Evolutionary conservation across 2,113 vertebrate species (phyloP), one percentile per base, ranked within the genome.

Genomic region (Lagopus muta): DNA sequence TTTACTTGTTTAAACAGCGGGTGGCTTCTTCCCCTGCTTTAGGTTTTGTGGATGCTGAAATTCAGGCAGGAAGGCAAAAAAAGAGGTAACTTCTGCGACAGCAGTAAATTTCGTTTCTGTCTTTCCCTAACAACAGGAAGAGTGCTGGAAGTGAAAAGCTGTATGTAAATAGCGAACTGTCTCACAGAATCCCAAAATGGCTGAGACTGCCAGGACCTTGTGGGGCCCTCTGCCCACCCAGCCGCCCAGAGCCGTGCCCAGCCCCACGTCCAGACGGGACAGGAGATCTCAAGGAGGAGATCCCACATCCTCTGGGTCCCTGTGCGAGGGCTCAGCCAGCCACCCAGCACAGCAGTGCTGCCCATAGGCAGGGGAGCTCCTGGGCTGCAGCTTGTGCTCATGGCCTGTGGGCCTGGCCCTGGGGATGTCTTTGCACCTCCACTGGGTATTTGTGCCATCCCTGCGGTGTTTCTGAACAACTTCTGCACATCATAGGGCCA

Each of bases 151-250:
- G 32, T 14, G 66, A 60, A 16, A n/a, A 30, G 27, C 13, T 47
- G 5, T 20, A 62, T 19, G 54, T 58, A 17, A 3, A 2, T 4
- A 32, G 3, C 10, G 11, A 17, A 0, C 28, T 9, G 20, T 3
- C 65, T 8, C 38, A 12, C 36, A 40, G 61, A 18, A 40, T 64
- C 61, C 38, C 34, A 10, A 27, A 28, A 11, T 28, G 61, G 36
- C 38, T 28, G 10, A 17, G 61, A 38, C 25, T 64, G 36, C 24
- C 25, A 28, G 61, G 36, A 24, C 15, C 25, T 25, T 40, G 36
- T 8, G 24, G 25, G 36, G 25, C 34, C 25, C 25, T 54, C 52
- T 28, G 52, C 52, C 36, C 25, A 24, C 25, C 19, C 27, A 38
- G 38, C 25, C 36, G 27, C 34, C 36, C 36, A 27, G 36, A 40